Evolutionary conservation across 2,113 vertebrate species (phyloP).

Genomic region (Felis chaus): DNA sequence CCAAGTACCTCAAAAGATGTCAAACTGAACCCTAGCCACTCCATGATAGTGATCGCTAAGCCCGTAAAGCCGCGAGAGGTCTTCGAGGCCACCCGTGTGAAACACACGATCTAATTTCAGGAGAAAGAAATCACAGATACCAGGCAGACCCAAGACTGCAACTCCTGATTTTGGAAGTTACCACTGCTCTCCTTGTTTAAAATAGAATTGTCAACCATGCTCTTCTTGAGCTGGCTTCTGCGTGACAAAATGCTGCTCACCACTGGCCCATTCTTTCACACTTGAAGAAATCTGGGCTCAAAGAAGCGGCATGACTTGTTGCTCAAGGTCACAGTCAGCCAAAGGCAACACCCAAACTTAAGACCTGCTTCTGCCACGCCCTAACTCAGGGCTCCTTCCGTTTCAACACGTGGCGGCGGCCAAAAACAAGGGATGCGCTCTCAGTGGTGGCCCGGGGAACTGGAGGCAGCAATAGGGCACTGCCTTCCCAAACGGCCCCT

Average conservation of each 20-base stretch:
- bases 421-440: accelerated
- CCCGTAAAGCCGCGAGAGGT: neutral
- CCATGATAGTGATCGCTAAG: accelerated
- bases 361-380: neutral
- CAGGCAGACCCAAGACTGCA: accelerated
- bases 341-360: neutral
- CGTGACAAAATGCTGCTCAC: neutral
- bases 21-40: neutral
- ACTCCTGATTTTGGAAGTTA: neutral
- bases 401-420: accelerated
- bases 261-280: neutral
- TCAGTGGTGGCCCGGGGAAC: accelerated
- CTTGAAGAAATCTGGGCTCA: neutral
- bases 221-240: neutral
- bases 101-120: no score
- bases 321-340: neutral
- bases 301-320: neutral
- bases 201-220: neutral
- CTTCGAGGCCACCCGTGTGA: no score
- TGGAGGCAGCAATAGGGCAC: neutral
- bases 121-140: neutral
- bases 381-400: neutral
- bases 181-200: neutral
- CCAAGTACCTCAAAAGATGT: neutral
- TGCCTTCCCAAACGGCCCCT: neutral